Base-by-base conservation (phyloP, 2,113 vertebrate genomes). In the Geothlypis trichas region DNA sequence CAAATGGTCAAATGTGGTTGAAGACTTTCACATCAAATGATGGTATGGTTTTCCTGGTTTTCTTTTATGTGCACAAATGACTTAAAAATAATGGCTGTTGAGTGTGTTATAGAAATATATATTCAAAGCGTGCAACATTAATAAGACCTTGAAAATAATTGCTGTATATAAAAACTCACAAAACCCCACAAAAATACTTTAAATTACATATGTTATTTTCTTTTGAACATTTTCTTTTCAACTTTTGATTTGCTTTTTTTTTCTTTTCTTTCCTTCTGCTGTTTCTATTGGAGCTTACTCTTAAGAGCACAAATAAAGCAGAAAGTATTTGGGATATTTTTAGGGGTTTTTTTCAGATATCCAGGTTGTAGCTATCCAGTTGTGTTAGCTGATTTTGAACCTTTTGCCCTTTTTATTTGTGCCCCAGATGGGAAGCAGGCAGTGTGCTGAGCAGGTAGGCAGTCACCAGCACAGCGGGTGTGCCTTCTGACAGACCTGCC, bases 381-480 rank as follows among this genome's bases (percentile, higher is more conserved):
- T 81, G 7, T 46, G 13, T 72, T 82, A 63, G 24, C 58, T 33
- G 72, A 23, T 61, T 76, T 68, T 76, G n/a, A 88, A 23, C 19
- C 7, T 47, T 85, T 73, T 78, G 15, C n/a, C 20, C 16, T 69
- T 91, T 62, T 46, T 49, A 10, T 76, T 61, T 24, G 24, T 65
- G 23, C 44, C 21, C 4, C 23, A 39, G 47, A 8, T 23, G 12
- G 57, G 71, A 85, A 82, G 88, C 54, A 59, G 74, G 52, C 47
- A 59, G 35, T 21, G 66, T 46, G 7, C 54, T 42, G 58, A 55
- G 63, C 73, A 79, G 44, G 10, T 67, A 4, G 7, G 12, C 30
- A 22, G 13, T 51, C 0, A 0, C 15, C 57, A 59, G 67, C 26
- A 24, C 31, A 49, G 42, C 0, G 0, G n/a, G 7, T 23, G 37